Evolutionary conservation across 2,113 vertebrate genomes (phyloP), one percentile per base, ranked within the genome.

Genomic region (Gambusia holbrooki): DNA sequence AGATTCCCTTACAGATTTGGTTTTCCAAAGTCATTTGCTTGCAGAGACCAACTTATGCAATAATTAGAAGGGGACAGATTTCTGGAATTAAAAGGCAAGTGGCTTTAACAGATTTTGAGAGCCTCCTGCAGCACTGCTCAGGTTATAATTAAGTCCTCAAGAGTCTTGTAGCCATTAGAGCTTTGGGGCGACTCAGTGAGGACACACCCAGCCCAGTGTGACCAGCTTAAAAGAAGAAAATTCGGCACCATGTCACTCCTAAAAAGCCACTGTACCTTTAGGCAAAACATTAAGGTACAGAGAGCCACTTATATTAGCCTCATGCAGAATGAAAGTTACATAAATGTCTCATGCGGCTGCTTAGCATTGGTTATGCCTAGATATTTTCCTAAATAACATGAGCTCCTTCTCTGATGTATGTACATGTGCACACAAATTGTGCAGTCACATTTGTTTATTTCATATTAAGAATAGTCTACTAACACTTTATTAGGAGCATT

Each of bases 181-280:
- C 77, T 83, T 88, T 84, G 88, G 61, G 85, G 68, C 54, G 63
- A 78, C 74, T 68, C 69, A 88, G 75, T 82, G 42, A 84, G 75
- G 74, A 82, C 82, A 84, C 87, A 70, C 86, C 80, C 88, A 79
- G 71, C 78, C 75, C 82, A 82, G 79, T 84, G 83, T 66, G 74
- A 90, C 83, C 79, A 76, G 81, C 92, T 88, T 90, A 89, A 79
- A 90, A 86, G 70, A 88, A 80, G 74, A 90, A 82, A 87, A 87
- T 84, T 86, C 77, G 71, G 77, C 82, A 67, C 64, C 84, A 85
- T 4, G 33, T 82, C 88, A 84, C 74, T 89, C 73, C 74, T 73
- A 80, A 82, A 83, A 73, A 78, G 78, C 78, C 77, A 27, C 66
- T 51, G 65, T 79, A 2, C 45, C 85, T 79, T 63, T 45, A 4